A percentile compares a stretch with the other conserved stretches of the same genome.
Evolutionary conservation across 2,113 vertebrate genomes (phyloP).

Genomic region (Paedocypris sp.): DNA sequence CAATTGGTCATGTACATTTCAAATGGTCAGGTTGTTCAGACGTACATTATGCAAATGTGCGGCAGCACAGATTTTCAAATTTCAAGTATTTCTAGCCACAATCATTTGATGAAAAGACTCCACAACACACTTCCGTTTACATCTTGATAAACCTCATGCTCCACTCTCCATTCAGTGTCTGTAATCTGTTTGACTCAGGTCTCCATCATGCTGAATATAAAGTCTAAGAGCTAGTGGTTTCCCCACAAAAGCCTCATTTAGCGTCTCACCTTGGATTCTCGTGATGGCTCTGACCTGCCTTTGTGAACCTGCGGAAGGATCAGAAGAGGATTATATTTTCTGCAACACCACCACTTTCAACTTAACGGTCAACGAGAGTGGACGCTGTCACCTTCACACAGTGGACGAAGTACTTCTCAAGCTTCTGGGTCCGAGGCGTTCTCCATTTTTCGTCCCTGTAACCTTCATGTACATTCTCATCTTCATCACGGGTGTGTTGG

Average conservation of each 20-base stretch:
- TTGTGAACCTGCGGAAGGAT: conserved; percentile 38
- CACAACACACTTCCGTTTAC: no score
- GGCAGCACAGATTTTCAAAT: no score
- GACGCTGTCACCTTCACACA: conserved; percentile 16
- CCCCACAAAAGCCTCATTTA: neutral
- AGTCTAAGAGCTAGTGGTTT: neutral
- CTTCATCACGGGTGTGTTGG: conserved; percentile 57
- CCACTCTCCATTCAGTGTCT: neutral
- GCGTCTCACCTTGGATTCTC: neutral
- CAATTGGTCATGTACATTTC: no score
- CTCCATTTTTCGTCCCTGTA: conserved; percentile 60
- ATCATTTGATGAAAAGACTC: no score
- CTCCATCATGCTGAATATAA: neutral
- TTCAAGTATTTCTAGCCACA: no score
- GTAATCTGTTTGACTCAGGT: conserved; percentile 4
- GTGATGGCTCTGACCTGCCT: conserved; percentile 46
- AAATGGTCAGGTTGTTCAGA: no score
- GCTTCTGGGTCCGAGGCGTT: conserved; percentile 59
- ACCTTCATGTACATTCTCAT: conserved; percentile 58
- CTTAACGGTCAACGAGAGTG: conserved; percentile 39
- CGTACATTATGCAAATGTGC: no score
- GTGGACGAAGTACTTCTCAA: conserved; percentile 50
- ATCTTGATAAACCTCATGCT: no score
- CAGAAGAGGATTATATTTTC: conserved; percentile 13
- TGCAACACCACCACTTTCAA: conserved; percentile 43